These are phyloP conservation scores for Sepioteuthis lessoniana DNA, from an alignment of 2,888 invertebrate genomes.

Conservation along the genomic window DNA sequence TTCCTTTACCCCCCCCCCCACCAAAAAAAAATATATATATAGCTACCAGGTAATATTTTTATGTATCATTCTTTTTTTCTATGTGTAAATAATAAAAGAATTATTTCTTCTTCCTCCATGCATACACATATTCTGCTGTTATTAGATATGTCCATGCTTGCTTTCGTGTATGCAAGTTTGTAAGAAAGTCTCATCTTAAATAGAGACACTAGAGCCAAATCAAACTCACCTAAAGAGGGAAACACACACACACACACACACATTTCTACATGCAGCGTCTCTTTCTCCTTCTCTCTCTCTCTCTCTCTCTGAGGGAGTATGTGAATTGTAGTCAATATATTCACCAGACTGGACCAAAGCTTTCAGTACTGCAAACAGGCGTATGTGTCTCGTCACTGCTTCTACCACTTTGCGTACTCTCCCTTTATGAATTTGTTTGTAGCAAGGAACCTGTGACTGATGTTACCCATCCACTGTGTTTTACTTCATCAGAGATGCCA, in stretches of 20 bases:
- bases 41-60: too few relatives aligned
- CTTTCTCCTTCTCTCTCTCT: not conserved
- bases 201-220: not conserved
- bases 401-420: not conserved
- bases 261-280: not conserved
- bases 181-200: not conserved
- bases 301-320: not conserved
- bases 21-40: too few relatives aligned
- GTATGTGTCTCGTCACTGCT: slow-evolving; percentile 13
- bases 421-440: not conserved
- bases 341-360: slow-evolving; percentile 33
- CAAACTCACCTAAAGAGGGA: not conserved
- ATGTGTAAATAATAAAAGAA: too few relatives aligned
- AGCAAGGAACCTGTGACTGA: not conserved
- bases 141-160: not conserved
- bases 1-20: too few relatives aligned
- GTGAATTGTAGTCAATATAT: slow-evolving; percentile 23
- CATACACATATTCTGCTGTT: too few relatives aligned
- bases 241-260: not conserved
- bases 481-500: slow-evolving; percentile 9
- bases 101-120: too few relatives aligned
- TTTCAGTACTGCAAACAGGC: not conserved
- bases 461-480: not conserved
- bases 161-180: not conserved
- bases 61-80: too few relatives aligned